phyloP scores from a whole-genome alignment of 2,113 vertebrate species.

The Turdus rufiventris region DNA sequence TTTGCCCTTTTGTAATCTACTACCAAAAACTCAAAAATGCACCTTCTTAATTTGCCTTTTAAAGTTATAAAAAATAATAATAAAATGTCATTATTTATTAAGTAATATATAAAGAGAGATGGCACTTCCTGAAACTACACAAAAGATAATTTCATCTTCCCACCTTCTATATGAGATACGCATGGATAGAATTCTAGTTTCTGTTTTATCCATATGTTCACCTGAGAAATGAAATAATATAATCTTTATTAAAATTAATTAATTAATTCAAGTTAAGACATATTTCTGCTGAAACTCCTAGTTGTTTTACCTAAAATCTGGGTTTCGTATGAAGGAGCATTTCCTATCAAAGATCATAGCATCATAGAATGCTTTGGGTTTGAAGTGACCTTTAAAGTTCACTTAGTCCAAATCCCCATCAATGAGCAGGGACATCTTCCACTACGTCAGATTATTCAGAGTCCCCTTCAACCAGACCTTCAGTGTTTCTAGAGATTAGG shows the following conservation, averaged over 20 bases:
- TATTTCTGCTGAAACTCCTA: background rate
- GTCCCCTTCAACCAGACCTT: background rate
- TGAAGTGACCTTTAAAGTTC: background rate
- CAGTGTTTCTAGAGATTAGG: background rate
- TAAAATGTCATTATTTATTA: background rate
- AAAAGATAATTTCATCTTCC: background rate
- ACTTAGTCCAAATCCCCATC: background rate
- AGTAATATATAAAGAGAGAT: background rate
- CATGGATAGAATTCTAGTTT: background rate
- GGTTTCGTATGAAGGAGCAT: background rate
- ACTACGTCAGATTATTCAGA: accelerated
- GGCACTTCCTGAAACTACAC: background rate
- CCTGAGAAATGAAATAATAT: background rate
- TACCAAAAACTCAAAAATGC: background rate
- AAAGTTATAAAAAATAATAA: background rate
- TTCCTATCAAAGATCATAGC: background rate
- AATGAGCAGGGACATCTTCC: too few relatives aligned
- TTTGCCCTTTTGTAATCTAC: background rate
- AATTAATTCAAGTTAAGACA: background rate
- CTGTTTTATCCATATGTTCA: background rate
- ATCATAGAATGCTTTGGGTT: background rate
- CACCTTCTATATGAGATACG: background rate
- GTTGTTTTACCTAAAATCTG: background rate
- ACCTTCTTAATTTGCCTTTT: background rate
- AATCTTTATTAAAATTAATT: background rate